These are phyloP conservation scores for Vireo griseus DNA, from an alignment of 2,797 vertebrate genomes.

Conservation along the genomic window DNA sequence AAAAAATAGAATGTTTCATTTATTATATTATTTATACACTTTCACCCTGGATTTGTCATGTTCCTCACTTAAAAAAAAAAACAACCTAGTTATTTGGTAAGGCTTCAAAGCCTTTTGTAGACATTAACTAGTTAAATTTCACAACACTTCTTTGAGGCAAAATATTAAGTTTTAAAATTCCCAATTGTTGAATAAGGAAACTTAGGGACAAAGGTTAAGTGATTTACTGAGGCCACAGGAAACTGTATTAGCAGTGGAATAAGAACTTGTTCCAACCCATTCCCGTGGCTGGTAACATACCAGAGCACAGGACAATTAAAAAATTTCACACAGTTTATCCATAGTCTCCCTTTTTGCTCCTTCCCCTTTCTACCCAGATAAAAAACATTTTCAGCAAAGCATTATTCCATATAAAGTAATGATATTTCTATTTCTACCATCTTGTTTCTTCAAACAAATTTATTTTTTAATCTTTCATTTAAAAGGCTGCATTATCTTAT, in stretches of 20 bases:
- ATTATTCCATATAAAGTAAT: background rate
- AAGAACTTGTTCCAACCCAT: background rate
- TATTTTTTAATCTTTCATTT: background rate
- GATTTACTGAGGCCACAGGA: constrained; percentile 38
- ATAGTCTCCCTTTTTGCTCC: background rate
- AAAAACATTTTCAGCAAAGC: background rate
- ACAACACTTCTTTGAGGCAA: constrained; percentile 2
- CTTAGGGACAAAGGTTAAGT: constrained; percentile 42
- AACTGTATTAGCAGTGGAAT: background rate
- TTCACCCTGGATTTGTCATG: background rate
- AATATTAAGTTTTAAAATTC: constrained; percentile 55
- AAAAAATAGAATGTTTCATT: background rate
- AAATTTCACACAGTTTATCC: background rate
- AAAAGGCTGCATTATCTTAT: background rate
- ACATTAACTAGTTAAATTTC: constrained; percentile 13
- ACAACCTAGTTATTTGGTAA: background rate
- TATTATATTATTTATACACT: background rate
- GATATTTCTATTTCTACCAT: background rate
- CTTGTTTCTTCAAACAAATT: background rate
- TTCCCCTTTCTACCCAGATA: background rate
- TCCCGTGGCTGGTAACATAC: background rate
- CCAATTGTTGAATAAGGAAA: constrained; percentile 33
- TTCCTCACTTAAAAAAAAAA: background rate
- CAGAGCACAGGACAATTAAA: background rate
- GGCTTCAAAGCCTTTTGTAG: background rate